A percentile compares a stretch with the other conserved stretches of the same genome.
Evolutionary conservation across 2,113 vertebrate genomes (phyloP).

Genomic region (Acanthisitta chloris): DNA sequence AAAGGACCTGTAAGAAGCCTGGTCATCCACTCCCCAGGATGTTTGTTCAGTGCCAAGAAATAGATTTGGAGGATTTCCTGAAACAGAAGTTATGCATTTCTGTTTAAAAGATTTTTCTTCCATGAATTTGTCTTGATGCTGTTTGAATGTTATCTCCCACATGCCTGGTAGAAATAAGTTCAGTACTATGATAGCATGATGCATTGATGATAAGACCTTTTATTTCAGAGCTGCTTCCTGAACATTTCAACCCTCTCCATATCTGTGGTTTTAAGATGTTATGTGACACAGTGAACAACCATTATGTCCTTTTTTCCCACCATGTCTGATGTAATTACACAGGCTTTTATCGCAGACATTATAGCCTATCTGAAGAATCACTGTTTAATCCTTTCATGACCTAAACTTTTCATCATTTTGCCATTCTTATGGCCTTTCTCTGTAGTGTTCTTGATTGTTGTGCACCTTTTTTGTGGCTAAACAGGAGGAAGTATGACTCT

Average conservation of each 20-base stretch:
- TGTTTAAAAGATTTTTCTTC: neutral
- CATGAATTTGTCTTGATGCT: neutral
- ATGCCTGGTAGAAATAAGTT: neutral
- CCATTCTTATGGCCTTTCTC: neutral
- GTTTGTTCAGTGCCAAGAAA: neutral
- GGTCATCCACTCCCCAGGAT: neutral
- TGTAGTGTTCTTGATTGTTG: neutral
- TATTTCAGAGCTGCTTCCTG: neutral
- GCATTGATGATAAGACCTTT: neutral
- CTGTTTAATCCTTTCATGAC: neutral
- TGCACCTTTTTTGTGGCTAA: neutral
- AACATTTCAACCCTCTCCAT: neutral
- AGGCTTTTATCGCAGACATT: neutral
- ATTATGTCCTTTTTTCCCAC: neutral
- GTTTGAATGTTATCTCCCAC: neutral
- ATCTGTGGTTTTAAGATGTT: neutral
- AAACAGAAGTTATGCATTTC: neutral
- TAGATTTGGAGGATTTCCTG: neutral
- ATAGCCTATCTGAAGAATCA: neutral
- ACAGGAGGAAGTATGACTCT: neutral
- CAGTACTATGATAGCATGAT: neutral
- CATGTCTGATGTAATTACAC: neutral
- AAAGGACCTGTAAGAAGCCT: neutral
- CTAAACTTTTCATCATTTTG: neutral
- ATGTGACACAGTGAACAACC: neutral